Conservation (phyloP, 1,140 invertebrate genomes). For the roundworm (Caenorhabditis elegans) region WBcel235 BX284603.4:5755501-5756000, state of each 20-base stretch:
- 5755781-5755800: too few species aligned
- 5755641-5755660: slow-evolving; percentile 8
- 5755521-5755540: not conserved
- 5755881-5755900: too few species aligned
- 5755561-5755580: slow-evolving; percentile 16
- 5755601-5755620: slow-evolving; percentile 18
- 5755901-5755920: too few species aligned
- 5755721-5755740: not conserved
- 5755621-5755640: slow-evolving; percentile 32
- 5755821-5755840: too few species aligned
- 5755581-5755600: slow-evolving; percentile 29
- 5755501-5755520: not conserved
- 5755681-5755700: not conserved
- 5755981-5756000: too few species aligned
- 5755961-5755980: too few species aligned
- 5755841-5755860: too few species aligned
- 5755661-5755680: not conserved
- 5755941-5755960: too few species aligned
- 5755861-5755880: too few species aligned
- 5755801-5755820: too few species aligned
- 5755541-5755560: slow-evolving; percentile 30
- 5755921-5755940: too few species aligned
- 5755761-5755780: too few species aligned
- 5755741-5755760: not conserved
- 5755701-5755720: not conserved